Percentiles rank a stretch among this genome's conserved stretches.
Conservation (phyloP, 2,888 invertebrate species). For the Chirona hameri region DNA sequence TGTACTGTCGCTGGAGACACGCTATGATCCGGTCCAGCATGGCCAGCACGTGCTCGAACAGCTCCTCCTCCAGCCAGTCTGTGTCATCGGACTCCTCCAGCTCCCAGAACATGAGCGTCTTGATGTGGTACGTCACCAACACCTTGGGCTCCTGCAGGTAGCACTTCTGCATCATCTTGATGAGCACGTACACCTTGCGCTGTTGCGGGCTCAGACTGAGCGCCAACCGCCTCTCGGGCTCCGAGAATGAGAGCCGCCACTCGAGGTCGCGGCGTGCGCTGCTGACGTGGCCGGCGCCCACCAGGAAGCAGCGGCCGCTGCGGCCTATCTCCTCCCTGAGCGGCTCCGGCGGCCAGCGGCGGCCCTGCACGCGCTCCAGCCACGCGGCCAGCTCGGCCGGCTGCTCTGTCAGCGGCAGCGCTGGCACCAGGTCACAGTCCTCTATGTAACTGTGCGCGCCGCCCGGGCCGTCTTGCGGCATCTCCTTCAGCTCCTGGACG, state of each 20-base stretch:
- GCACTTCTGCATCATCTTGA: neutral
- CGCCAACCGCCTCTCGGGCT: neutral
- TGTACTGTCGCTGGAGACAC: neutral
- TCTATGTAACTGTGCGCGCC: neutral
- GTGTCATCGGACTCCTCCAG: neutral
- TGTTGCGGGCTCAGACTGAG: neutral
- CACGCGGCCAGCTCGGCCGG: neutral
- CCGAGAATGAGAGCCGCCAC: neutral
- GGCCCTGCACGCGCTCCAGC: neutral
- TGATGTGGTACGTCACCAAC: neutral
- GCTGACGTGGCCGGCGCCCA: constrained; percentile 2
- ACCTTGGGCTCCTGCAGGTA: constrained; percentile 7
- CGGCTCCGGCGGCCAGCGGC: neutral
- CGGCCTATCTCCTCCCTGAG: neutral
- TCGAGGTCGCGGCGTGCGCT: neutral
- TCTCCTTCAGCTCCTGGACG: neutral
- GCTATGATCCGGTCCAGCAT: neutral
- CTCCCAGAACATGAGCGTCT: constrained; percentile 22
- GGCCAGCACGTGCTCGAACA: neutral
- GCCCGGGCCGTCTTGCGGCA: neutral
- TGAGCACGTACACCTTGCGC: neutral
- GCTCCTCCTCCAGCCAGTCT: neutral
- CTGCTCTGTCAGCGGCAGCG: neutral
- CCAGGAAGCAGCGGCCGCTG: neutral
- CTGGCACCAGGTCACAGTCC: neutral